Conservation (phyloP, 1,140 invertebrate genomes). For the Danaus melanippus region DNA sequence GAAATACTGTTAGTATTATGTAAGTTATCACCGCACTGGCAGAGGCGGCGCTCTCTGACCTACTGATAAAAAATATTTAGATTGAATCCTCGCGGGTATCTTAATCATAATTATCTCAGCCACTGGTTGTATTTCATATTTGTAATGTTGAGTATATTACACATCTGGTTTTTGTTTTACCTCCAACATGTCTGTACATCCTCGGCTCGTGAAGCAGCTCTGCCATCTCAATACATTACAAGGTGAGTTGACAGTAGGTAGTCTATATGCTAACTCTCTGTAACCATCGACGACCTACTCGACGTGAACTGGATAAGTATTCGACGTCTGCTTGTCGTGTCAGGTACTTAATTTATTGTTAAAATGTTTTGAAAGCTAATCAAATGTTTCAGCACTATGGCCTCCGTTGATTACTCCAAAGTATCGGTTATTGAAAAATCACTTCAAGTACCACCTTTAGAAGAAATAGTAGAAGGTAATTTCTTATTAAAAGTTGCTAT, state of each 20-base stretch:
- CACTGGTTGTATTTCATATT: background rate
- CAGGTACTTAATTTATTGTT: too few species aligned
- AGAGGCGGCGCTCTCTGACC: slow-evolving; percentile 8
- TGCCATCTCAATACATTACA: slow-evolving; percentile 1
- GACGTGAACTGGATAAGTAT: too few species aligned
- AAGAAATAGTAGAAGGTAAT: slow-evolving; percentile 75
- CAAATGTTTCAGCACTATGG: slow-evolving; percentile 42
- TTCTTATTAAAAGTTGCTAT: background rate
- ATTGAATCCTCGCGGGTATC: background rate
- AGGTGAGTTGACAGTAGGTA: background rate
- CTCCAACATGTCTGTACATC: background rate
- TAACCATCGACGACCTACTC: too few species aligned
- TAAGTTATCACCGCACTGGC: background rate
- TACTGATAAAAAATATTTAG: slow-evolving; percentile 3
- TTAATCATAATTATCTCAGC: background rate
- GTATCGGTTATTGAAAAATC: slow-evolving; percentile 67
- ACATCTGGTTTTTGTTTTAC: slow-evolving; percentile 2
- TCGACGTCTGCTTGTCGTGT: too few species aligned
- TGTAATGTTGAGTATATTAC: background rate
- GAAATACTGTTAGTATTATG: background rate
- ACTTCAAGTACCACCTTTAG: slow-evolving; percentile 70
- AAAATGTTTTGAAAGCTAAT: background rate
- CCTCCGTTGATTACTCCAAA: slow-evolving; percentile 48
- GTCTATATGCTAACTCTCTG: background rate
- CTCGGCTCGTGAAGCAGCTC: slow-evolving; percentile 14